Conservation (phyloP, 2,888 invertebrate species). For the Drosophila mettleri region DNA sequence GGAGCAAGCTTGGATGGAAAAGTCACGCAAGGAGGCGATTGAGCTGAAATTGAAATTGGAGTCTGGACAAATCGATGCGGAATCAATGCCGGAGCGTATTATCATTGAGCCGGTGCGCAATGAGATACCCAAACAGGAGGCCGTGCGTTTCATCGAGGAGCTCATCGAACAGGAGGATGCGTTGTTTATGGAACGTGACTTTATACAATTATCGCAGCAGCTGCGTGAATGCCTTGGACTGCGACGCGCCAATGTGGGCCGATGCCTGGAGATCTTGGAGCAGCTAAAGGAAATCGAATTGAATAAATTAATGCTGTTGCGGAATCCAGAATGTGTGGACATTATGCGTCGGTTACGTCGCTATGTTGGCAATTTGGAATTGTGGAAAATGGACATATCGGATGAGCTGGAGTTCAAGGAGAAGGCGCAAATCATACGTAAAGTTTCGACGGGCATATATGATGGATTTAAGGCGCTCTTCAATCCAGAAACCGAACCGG, state of each 20-base stretch:
- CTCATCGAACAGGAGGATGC: constrained; percentile 82
- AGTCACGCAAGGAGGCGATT: constrained; percentile 87
- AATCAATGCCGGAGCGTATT: constrained; percentile 87
- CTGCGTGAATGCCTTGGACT: constrained; percentile 83
- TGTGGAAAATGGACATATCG: constrained; percentile 89
- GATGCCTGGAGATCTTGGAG: constrained; percentile 89
- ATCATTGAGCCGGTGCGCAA: constrained; percentile 86
- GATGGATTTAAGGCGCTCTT: constrained; percentile 87
- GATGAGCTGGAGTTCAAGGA: constrained; percentile 88
- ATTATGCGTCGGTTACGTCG: constrained; percentile 91
- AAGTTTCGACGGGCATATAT: constrained; percentile 87
- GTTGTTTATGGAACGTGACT: constrained; percentile 81
- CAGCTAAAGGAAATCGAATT: constrained; percentile 85
- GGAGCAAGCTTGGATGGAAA: constrained; percentile 88
- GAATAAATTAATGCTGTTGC: constrained; percentile 91
- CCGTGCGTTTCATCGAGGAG: constrained; percentile 81
- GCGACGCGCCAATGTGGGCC: constrained; percentile 88
- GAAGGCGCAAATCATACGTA: constrained; percentile 89
- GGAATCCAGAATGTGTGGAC: constrained; percentile 92
- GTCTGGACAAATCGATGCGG: constrained; percentile 87
- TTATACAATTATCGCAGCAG: constrained; percentile 81
- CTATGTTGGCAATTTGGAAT: constrained; percentile 91
- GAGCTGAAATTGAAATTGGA: constrained; percentile 88
- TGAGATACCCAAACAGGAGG: constrained; percentile 78
- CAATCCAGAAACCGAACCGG: constrained; percentile 85